These are phyloP conservation scores for Vanessa atalanta DNA, from an alignment of 1,140 invertebrate species.

Conservation along the genomic window DNA sequence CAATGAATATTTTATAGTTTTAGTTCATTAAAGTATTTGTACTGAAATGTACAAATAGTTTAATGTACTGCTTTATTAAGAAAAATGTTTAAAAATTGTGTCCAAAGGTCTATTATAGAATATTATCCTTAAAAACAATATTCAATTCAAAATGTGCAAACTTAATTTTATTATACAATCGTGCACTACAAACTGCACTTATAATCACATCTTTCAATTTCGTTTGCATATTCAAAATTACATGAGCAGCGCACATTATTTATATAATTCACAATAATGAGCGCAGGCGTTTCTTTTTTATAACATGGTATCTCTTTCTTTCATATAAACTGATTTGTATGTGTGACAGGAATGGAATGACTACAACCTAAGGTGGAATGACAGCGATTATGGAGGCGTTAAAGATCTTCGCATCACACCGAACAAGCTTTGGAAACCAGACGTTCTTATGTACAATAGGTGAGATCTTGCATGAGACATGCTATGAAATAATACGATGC, in stretches of 20 bases:
- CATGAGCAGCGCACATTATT: neutral
- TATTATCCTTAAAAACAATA: neutral
- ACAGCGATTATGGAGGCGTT: conserved; percentile 95
- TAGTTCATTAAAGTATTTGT: neutral
- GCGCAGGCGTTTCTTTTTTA: neutral
- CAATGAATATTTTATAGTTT: conserved; percentile 10
- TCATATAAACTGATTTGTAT: conserved; percentile 44
- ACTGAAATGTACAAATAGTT: neutral
- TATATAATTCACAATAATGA: neutral
- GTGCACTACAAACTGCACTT: neutral
- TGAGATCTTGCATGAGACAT: conserved; percentile 78
- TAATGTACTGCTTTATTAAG: neutral
- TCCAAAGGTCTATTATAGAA: neutral
- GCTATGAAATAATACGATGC: conserved; percentile 29
- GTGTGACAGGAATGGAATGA: conserved; percentile 96
- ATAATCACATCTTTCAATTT: neutral
- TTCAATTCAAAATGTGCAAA: neutral
- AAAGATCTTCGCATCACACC: conserved; percentile 96
- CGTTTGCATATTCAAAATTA: neutral
- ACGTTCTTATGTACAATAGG: conserved; percentile 99
- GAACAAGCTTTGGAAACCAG: conserved; percentile 98
- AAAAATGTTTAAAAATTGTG: neutral
- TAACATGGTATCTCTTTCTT: conserved; percentile 24
- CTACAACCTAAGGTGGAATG: conserved; percentile 97
- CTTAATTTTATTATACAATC: neutral